Conservation (phyloP, 2,888 invertebrate species). For the Oxyteleia sp. region DNA sequence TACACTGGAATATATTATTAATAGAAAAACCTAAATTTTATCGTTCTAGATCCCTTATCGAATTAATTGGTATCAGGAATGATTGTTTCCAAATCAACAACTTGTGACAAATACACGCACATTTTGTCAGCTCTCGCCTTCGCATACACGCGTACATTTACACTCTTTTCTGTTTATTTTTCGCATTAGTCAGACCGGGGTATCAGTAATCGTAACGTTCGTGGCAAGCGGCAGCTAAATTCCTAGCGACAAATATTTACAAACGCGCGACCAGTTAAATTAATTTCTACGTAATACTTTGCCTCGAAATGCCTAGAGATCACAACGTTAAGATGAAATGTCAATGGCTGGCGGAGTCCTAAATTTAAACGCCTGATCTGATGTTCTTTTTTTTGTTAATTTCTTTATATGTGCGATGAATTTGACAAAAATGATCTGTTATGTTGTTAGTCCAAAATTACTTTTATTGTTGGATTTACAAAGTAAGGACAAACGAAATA, state of each 20-base stretch:
- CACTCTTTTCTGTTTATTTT: constrained; percentile 22
- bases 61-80: constrained; percentile 71
- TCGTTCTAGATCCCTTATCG: constrained; percentile 65
- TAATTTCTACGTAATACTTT: constrained; percentile 56
- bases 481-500: too few species aligned
- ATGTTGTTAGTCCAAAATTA: too few species aligned
- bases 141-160: neutral
- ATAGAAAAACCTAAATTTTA: constrained; percentile 71
- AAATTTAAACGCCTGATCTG: too few species aligned
- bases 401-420: too few species aligned
- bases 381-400: too few species aligned
- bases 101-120: constrained; percentile 28
- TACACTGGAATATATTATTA: constrained; percentile 73
- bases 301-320: constrained; percentile 31
- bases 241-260: constrained; percentile 56
- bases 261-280: constrained; percentile 24
- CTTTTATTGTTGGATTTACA: too few species aligned
- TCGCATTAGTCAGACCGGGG: constrained; percentile 49
- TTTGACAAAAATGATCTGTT: too few species aligned
- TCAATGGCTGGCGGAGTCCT: too few species aligned
- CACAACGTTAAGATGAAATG: constrained; percentile 30
- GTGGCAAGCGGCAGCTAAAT: constrained; percentile 51
- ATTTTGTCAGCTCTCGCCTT: neutral
- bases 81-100: constrained; percentile 73
- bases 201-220: constrained; percentile 46